These are phyloP conservation scores for Rhagophthalmus giganteus DNA, from an alignment of 2,888 invertebrate species.

Conservation along the genomic window DNA sequence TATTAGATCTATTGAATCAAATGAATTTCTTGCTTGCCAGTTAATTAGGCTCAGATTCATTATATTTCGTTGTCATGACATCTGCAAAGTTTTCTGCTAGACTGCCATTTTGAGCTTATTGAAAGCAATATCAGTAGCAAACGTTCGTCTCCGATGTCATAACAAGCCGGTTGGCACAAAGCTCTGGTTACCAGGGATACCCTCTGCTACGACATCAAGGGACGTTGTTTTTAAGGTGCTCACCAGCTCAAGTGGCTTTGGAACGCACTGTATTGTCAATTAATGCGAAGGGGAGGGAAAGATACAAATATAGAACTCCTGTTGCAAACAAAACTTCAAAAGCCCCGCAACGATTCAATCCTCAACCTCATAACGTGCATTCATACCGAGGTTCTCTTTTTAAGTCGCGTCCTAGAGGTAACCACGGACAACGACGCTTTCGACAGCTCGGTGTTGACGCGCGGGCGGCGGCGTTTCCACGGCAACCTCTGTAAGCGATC, in stretches of 20 bases:
- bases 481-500: constrained; percentile 49
- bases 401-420: constrained; percentile 40
- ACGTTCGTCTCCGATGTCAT: constrained; percentile 31
- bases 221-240: constrained; percentile 24
- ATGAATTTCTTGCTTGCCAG: constrained; percentile 42
- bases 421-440: constrained; percentile 53
- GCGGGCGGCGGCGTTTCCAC: constrained; percentile 52
- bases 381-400: constrained; percentile 30
- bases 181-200: constrained; percentile 31
- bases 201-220: constrained; percentile 26
- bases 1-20: too few relatives aligned
- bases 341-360: constrained; percentile 20
- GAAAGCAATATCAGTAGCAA: constrained; percentile 39
- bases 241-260: constrained; percentile 24
- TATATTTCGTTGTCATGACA: constrained; percentile 50
- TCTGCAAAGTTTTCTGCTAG: constrained; percentile 49
- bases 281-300: constrained; percentile 17
- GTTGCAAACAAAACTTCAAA: constrained; percentile 14
- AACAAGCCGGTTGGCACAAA: constrained; percentile 32
- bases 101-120: constrained; percentile 45
- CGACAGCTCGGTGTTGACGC: constrained; percentile 47
- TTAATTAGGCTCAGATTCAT: constrained; percentile 50
- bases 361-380: constrained; percentile 29
- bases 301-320: constrained; percentile 17
- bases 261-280: constrained; percentile 26